A percentile compares a stretch with the other conserved stretches of the same genome.
These are phyloP conservation scores for Tragelaphus buxtoni DNA, from an alignment of 2,113 vertebrate genomes.

Conservation along the genomic window DNA sequence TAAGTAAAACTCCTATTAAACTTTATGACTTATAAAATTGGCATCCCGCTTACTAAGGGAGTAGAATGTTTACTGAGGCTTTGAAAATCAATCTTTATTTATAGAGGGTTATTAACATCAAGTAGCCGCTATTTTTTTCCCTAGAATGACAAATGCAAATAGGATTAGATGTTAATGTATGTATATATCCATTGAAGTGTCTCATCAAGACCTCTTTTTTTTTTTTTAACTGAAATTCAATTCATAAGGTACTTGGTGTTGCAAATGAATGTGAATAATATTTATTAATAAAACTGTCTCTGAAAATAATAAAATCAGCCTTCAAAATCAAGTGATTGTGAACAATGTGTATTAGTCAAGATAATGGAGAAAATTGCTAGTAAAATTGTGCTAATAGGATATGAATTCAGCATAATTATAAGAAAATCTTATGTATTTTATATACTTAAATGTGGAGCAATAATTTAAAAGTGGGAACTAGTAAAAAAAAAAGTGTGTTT, in stretches of 20 bases:
- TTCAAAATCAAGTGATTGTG: neutral
- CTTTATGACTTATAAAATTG: slow-evolving; percentile 59
- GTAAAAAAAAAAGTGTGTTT: neutral
- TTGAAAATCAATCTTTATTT: slow-evolving; percentile 64
- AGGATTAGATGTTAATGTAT: neutral
- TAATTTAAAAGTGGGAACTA: neutral
- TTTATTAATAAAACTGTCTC: neutral
- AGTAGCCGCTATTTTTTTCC: neutral
- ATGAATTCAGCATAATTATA: neutral
- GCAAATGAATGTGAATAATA: neutral
- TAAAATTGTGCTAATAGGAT: neutral
- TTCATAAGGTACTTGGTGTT: neutral
- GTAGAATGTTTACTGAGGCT: slow-evolving; percentile 38
- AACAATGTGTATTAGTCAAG: neutral
- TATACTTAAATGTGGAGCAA: slow-evolving; percentile 2
- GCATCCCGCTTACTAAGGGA: slow-evolving; percentile 24
- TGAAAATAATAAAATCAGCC: slow-evolving; percentile 17
- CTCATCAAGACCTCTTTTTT: neutral
- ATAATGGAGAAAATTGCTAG: neutral
- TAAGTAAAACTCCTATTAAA: slow-evolving; percentile 55
- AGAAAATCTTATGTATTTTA: neutral
- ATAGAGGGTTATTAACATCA: neutral
- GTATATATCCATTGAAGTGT: neutral
- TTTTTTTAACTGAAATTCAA: slow-evolving; percentile 21
- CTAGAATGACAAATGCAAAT: slow-evolving; percentile 39